Percentiles rank a stretch among this genome's conserved stretches.
Conservation (phyloP, 2,113 vertebrate genomes). For the Otis tarda region DNA sequence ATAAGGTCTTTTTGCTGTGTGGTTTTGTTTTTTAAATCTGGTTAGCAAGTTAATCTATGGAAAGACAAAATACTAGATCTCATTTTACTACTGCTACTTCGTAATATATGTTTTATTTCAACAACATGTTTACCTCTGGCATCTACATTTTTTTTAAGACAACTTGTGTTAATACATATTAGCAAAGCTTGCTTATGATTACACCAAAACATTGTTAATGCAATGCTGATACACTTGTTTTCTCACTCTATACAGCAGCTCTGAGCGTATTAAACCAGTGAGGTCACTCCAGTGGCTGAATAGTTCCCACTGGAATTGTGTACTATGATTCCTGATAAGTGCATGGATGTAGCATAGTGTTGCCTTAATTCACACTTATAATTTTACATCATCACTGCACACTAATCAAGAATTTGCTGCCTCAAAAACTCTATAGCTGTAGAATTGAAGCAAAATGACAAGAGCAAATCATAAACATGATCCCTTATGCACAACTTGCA, state of each 20-base stretch:
- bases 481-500: not conserved
- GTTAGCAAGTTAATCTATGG: not conserved
- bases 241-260: constrained; percentile 43
- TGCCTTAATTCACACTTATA: not conserved
- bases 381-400: not conserved
- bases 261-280: constrained; percentile 28
- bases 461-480: not conserved
- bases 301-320: not conserved
- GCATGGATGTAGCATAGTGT: not conserved
- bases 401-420: not conserved
- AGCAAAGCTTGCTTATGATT: constrained; percentile 8
- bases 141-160: not conserved
- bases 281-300: constrained; percentile 6
- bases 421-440: not conserved
- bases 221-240: constrained; percentile 18
- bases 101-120: not conserved
- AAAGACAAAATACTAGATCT: not conserved
- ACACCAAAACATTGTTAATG: constrained; percentile 22
- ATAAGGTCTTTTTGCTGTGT: not conserved
- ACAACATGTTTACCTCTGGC: not conserved
- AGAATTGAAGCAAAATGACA: not conserved
- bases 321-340: not conserved
- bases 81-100: not conserved
- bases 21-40: not conserved
- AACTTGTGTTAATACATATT: not conserved